These are phyloP conservation scores for Neoarius graeffei DNA, from an alignment of 2,113 vertebrate species.

Conservation along the genomic window DNA sequence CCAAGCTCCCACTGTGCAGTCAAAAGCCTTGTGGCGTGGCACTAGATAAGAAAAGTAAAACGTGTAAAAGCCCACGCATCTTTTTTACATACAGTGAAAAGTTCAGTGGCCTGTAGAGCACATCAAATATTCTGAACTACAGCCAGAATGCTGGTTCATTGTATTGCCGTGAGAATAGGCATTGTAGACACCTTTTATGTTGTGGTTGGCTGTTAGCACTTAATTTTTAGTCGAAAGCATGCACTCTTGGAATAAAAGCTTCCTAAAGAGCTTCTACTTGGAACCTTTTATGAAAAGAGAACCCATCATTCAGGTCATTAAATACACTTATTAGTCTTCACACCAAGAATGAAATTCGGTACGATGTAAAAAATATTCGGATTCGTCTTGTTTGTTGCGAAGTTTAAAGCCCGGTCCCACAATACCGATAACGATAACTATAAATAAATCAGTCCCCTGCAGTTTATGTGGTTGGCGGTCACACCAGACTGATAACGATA, in stretches of 20 bases:
- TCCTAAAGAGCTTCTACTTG: no score
- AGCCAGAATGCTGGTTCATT: background rate
- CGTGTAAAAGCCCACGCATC: conserved; percentile 36
- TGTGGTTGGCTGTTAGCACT: background rate
- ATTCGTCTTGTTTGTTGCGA: no score
- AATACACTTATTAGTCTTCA: no score
- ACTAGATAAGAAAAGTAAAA: conserved; percentile 34
- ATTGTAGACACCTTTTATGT: background rate
- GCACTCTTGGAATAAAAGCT: background rate
- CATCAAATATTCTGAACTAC: conserved; percentile 11
- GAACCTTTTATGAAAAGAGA: background rate
- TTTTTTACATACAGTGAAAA: conserved; percentile 37
- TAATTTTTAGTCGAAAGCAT: background rate
- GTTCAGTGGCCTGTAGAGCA: conserved; percentile 3
- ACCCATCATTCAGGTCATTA: background rate
- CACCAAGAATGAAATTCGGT: no score
- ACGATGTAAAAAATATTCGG: no score
- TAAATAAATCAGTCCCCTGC: no score
- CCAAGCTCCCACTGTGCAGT: conserved; percentile 23
- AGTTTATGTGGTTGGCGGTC: no score
- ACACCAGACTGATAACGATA: no score
- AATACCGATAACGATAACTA: no score
- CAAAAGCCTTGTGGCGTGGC: conserved; percentile 39
- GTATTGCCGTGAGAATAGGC: background rate
- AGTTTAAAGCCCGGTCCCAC: no score